Conservation (phyloP, 2,113 vertebrate species). For the Leucosticte australis region DNA sequence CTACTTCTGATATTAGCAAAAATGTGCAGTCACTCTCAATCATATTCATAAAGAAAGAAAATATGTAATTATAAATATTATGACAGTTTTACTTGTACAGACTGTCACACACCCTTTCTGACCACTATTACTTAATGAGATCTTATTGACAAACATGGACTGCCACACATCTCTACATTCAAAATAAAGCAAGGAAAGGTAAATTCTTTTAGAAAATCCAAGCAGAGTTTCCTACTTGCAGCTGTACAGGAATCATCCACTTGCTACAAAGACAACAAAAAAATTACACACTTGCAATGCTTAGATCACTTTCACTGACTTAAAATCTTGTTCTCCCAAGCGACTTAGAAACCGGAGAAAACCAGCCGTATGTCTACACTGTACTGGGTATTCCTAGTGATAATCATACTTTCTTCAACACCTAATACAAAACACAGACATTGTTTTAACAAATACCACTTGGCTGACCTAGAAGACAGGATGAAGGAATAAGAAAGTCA, state of each 20-base stretch:
- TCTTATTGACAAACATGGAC: not conserved
- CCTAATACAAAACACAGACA: slow-evolving; percentile 67
- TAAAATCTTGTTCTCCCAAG: slow-evolving; percentile 32
- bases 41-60: not conserved
- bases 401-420: slow-evolving; percentile 56
- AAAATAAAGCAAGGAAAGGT: not conserved
- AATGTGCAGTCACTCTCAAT: not conserved
- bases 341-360: slow-evolving; percentile 18
- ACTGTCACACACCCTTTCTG: not conserved
- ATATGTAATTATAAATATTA: not conserved
- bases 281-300: not conserved
- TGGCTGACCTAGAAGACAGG: slow-evolving; percentile 66
- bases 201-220: slow-evolving; percentile 8
- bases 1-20: not conserved
- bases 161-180: not conserved
- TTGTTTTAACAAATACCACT: slow-evolving; percentile 72
- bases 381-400: slow-evolving; percentile 31
- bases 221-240: not conserved
- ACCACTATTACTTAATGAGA: not conserved
- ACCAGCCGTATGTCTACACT: slow-evolving; percentile 23
- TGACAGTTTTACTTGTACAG: not conserved
- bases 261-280: slow-evolving; percentile 17
- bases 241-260: not conserved
- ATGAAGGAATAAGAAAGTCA: slow-evolving; percentile 71
- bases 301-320: slow-evolving; percentile 4